Evolutionary conservation across 2,113 vertebrate genomes (phyloP), one percentile per base, ranked within the genome.

Genomic region (Tachuris rubrigastra): DNA sequence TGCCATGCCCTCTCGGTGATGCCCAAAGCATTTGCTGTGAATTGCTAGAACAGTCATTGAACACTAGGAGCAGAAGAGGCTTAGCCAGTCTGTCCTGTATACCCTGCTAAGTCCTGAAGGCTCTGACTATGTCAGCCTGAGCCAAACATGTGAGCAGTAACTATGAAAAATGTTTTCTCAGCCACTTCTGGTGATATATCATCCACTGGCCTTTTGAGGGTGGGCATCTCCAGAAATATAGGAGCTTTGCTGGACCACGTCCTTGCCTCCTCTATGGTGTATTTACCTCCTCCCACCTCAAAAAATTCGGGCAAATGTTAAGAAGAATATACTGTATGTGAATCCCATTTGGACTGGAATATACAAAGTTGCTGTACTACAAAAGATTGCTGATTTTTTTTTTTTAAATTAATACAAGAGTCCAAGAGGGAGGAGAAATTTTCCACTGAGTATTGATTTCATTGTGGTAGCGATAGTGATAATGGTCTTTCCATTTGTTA

Each of bases 1-100:
- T 74, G 46, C 27, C 16, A 35, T 12, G 46, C 59, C 42, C 28
- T 53, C 47, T 58, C 0, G 0, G n/a, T 44, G 72, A 42, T 30
- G 24, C 19, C 23, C 55, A 35, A 65, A 84, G 9, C 6, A 25
- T 65, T 73, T 84, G 12, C 11, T 44, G 23, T 12, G 12, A 44
- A 8, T 49, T 93, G 52, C 46, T 31, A 11, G 21, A 69, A 24
- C 17, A 31, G 20, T 39, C 15, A 71, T 56, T 84, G 73, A 71
- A 35, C 12, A 12, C n/a, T 17, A n/a, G 30, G 20, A 93, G 33
- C 46, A 35, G 68, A n/a, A 62, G 19, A 28, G 31, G 27, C 33
- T 87, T 25, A 41, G 10, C 10, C 37, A 63, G 28, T 21, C 42
- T n/a, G 21, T 28, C 44, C 55, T 63, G 37, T 27, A 28, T 5